phyloP scores from a whole-genome alignment of 2,113 vertebrate species.

The Leptodactylus fuscus region DNA sequence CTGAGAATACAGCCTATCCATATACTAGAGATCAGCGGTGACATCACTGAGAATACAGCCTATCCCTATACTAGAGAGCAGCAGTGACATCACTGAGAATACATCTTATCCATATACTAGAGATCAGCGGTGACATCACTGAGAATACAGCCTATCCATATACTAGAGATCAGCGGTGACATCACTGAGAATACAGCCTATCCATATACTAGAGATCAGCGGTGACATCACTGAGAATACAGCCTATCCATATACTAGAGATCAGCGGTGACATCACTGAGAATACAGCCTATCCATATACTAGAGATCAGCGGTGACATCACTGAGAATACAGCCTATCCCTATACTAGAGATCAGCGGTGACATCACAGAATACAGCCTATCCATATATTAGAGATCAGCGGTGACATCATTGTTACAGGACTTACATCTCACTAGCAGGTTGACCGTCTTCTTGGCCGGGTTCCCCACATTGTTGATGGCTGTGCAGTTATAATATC shows the following conservation, averaged over 20 bases:
- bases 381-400: not conserved
- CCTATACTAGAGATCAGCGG: not conserved
- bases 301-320: not conserved
- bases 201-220: not conserved
- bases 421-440: constrained; percentile 86
- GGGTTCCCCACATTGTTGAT: constrained; percentile 97
- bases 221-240: not conserved
- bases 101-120: too few species aligned
- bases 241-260: not conserved
- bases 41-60: not conserved
- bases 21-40: not conserved
- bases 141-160: too few species aligned
- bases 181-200: not conserved
- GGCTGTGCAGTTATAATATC: constrained; percentile 94
- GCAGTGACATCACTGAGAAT: too few species aligned
- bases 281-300: too few species aligned
- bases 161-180: too few species aligned
- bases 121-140: too few species aligned
- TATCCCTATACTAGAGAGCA: too few species aligned
- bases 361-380: not conserved
- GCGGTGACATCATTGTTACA: constrained; percentile 12
- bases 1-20: not conserved
- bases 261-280: not conserved
- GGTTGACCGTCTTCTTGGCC: constrained; percentile 90
- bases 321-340: not conserved